Evolutionary conservation across 2,797 vertebrate genomes (phyloP).

Genomic region (Gymnocypris eckloni): DNA sequence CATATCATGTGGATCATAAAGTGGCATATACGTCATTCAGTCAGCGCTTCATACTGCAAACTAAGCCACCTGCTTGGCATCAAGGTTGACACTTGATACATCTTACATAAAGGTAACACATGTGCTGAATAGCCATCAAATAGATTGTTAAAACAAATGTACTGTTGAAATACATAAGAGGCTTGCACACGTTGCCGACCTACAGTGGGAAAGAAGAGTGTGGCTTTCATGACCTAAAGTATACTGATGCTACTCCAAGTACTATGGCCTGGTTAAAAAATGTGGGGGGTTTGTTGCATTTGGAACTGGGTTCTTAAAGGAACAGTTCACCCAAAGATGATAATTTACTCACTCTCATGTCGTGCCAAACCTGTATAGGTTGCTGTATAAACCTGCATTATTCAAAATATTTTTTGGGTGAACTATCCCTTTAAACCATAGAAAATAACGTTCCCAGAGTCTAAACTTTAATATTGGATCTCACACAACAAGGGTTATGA

Average conservation of each 20-base stretch:
- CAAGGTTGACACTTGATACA: conserved; percentile 23
- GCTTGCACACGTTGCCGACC: not conserved
- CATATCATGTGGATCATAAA: conserved; percentile 40
- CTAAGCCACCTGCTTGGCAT: conserved; percentile 39
- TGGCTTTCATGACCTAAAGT: not conserved
- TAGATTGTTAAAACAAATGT: conserved; percentile 44
- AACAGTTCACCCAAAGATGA: not conserved
- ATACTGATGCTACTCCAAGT: not conserved
- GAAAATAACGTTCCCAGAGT: not conserved
- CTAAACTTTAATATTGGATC: not conserved
- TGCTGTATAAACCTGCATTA: not conserved
- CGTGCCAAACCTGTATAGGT: not conserved
- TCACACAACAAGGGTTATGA: not conserved
- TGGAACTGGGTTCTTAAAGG: not conserved
- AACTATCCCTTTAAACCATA: not conserved
- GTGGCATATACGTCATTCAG: not conserved
- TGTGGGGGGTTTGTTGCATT: not conserved
- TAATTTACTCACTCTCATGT: not conserved
- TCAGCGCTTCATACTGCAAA: conserved; percentile 6
- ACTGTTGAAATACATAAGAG: conserved; percentile 10
- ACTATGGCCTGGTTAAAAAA: not conserved
- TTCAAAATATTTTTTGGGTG: not conserved
- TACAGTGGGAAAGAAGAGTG: not conserved
- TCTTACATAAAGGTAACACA: conserved; percentile 16
- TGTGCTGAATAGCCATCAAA: conserved; percentile 26